These are phyloP conservation scores for Argyresthia albistria DNA, from an alignment of 2,888 invertebrate species.

Conservation along the genomic window DNA sequence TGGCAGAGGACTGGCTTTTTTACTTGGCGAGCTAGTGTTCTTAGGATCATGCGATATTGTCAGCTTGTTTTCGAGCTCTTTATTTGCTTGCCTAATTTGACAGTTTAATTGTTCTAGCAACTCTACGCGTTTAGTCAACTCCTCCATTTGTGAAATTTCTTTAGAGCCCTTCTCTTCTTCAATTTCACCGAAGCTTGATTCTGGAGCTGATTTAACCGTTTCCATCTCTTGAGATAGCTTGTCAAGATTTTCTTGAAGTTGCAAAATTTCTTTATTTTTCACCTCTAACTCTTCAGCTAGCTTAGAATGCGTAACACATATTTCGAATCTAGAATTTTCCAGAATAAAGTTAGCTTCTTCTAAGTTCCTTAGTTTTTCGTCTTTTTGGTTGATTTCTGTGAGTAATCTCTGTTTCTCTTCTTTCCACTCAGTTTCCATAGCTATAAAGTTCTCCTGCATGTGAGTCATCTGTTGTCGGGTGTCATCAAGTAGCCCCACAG, in stretches of 20 bases:
- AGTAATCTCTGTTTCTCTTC: conserved; percentile 74
- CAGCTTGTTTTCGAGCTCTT: conserved; percentile 67
- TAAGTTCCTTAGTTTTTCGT: conserved; percentile 66
- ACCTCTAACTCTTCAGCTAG: conserved; percentile 65
- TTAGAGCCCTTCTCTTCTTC: conserved; percentile 74
- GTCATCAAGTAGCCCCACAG: conserved; percentile 81
- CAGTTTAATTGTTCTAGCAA: conserved; percentile 63
- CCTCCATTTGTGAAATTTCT: conserved; percentile 53
- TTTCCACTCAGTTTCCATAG: conserved; percentile 79
- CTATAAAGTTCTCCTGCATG: conserved; percentile 84
- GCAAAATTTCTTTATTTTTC: conserved; percentile 51
- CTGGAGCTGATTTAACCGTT: conserved; percentile 12
- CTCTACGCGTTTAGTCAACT: conserved; percentile 63
- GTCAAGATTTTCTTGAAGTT: conserved; percentile 42
- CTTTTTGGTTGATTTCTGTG: conserved; percentile 68
- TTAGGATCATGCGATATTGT: conserved; percentile 38
- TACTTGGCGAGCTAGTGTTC: conserved; percentile 31
- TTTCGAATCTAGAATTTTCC: conserved; percentile 58
- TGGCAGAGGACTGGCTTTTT: conserved; percentile 54
- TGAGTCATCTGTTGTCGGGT: conserved; percentile 85
- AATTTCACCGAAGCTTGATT: conserved; percentile 42
- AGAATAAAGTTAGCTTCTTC: conserved; percentile 70
- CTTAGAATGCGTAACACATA: conserved; percentile 68
- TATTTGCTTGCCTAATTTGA: conserved; percentile 64
- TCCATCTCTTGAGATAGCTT: conserved; percentile 19